These are phyloP conservation scores for Ctenodactylus gundi DNA, from an alignment of 2,113 vertebrate genomes.

Conservation along the genomic window DNA sequence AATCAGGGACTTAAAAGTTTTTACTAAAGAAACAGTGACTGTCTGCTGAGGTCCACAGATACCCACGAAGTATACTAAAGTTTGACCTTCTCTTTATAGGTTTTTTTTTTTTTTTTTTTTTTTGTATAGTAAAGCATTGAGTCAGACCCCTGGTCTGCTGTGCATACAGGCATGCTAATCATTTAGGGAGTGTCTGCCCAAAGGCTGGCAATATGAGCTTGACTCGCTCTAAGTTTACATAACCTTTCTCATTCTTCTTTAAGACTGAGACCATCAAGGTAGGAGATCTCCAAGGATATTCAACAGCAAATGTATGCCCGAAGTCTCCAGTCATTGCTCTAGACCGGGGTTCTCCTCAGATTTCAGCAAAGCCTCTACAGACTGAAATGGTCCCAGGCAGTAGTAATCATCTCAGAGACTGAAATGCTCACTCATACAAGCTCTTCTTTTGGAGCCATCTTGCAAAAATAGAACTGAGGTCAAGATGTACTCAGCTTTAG, in stretches of 20 bases:
- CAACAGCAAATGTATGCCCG: not conserved
- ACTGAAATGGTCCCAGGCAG: not conserved
- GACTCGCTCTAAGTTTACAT: not conserved
- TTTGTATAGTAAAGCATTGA: too few species aligned
- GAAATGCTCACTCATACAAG: not conserved
- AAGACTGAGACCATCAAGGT: not conserved
- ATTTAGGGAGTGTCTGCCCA: too few species aligned
- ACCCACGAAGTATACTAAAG: too few species aligned
- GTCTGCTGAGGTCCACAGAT: too few species aligned
- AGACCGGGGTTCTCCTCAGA: not conserved
- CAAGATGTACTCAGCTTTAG: not conserved
- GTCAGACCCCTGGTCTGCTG: too few species aligned
- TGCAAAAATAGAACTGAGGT: not conserved
- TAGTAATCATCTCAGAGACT: not conserved
- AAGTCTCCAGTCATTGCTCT: not conserved
- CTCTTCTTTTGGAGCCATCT: too few species aligned
- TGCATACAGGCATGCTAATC: too few species aligned
- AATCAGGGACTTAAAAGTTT: too few species aligned
- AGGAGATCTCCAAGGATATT: not conserved
- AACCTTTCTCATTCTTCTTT: not conserved
- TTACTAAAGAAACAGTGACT: too few species aligned
- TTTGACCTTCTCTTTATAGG: too few species aligned
- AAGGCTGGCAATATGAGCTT: too few species aligned
- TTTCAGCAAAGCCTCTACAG: not conserved
- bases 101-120: too few species aligned